phyloP scores from a whole-genome alignment of 2,797 vertebrate species.

The Sebastes minor region DNA sequence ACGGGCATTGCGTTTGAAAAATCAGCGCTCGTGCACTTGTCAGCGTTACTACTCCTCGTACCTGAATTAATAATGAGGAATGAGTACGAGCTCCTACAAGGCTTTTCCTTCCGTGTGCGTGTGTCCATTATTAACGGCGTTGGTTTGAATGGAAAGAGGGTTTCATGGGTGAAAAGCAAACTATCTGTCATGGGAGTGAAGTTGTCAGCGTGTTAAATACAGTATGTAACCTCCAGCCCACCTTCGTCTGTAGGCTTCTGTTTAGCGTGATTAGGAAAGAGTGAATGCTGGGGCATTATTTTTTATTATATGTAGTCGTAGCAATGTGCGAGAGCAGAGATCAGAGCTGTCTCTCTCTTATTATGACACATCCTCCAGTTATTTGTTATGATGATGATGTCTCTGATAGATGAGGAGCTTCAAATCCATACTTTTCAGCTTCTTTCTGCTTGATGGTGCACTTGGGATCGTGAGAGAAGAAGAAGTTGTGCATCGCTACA shows the following conservation, averaged over 20 bases:
- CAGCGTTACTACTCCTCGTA: slow-evolving; percentile 43
- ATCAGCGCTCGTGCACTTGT: slow-evolving; percentile 45
- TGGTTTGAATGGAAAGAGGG: slow-evolving; percentile 18
- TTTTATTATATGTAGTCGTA: neutral
- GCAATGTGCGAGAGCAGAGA: neutral
- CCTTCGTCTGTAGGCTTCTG: slow-evolving; percentile 1
- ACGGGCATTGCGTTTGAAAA: slow-evolving; percentile 58
- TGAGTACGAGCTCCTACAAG: slow-evolving; percentile 32
- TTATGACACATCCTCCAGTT: neutral
- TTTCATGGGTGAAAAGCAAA: slow-evolving; percentile 18
- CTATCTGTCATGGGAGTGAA: slow-evolving; percentile 18
- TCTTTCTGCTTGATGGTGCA: slow-evolving; percentile 20
- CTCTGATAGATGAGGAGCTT: slow-evolving; percentile 1
- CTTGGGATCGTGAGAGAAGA: slow-evolving; percentile 32
- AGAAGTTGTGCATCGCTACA: slow-evolving; percentile 44
- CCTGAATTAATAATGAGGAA: slow-evolving; percentile 70
- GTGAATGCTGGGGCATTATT: neutral
- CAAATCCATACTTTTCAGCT: slow-evolving; percentile 18
- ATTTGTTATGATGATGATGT: slow-evolving; percentile 27
- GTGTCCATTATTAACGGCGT: slow-evolving; percentile 55
- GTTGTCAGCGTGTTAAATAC: slow-evolving; percentile 37
- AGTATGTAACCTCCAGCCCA: slow-evolving; percentile 17
- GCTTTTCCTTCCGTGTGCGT: slow-evolving; percentile 8
- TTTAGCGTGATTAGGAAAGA: slow-evolving; percentile 19
- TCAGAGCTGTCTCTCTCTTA: neutral